These are phyloP conservation scores for Actinemys pallida DNA, from an alignment of 2,113 vertebrate species.

Conservation along the genomic window DNA sequence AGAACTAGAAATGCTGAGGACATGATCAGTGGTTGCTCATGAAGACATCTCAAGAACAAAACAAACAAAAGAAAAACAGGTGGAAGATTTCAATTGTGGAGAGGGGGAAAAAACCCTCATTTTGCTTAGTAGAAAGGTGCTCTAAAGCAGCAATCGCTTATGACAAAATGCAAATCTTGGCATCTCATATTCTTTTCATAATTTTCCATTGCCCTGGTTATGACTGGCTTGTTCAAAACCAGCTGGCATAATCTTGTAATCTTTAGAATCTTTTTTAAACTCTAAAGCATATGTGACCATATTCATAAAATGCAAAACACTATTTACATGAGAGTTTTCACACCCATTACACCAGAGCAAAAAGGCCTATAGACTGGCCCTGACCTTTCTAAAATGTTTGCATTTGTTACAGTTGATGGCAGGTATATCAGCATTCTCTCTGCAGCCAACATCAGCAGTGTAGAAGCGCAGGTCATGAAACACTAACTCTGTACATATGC, in stretches of 20 bases:
- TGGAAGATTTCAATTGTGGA: background rate
- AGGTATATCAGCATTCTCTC: too few species aligned
- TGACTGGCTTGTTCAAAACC: background rate
- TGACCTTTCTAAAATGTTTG: background rate
- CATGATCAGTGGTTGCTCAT: background rate
- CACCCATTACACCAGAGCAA: background rate
- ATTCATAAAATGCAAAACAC: fast-evolving
- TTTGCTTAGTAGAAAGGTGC: background rate
- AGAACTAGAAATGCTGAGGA: background rate
- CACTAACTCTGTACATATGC: too few species aligned
- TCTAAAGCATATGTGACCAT: background rate
- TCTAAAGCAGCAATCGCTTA: background rate
- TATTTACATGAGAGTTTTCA: background rate
- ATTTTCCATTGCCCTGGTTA: constrained; percentile 4
- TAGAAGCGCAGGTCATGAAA: too few species aligned
- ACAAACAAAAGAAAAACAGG: background rate
- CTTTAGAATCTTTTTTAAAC: background rate
- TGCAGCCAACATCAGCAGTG: too few species aligned
- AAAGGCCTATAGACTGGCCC: fast-evolving
- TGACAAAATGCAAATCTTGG: background rate
- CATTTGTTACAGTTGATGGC: background rate
- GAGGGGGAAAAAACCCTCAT: background rate
- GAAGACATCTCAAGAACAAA: background rate
- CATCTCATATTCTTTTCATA: background rate
- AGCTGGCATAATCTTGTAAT: background rate